Evolutionary conservation across 1,140 invertebrate genomes (phyloP).

Genomic region (Drosophila ironensis): DNA sequence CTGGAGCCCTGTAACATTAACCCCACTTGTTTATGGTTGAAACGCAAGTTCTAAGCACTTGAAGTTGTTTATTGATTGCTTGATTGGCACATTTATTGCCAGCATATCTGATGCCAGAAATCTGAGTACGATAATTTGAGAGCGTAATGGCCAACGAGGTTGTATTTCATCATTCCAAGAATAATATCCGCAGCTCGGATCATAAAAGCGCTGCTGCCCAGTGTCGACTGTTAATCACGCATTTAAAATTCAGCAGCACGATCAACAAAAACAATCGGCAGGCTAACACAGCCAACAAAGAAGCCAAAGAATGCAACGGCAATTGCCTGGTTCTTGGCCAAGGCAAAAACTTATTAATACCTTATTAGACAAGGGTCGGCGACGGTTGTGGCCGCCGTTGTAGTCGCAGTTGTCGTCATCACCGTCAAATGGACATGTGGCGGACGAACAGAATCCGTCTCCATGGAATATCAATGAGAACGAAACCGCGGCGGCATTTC

Average conservation of each 20-base stretch:
- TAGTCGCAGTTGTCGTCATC: background rate
- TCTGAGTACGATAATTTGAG: background rate
- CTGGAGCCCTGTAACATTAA: no score
- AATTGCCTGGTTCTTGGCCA: constrained; percentile 48
- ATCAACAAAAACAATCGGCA: constrained; percentile 16
- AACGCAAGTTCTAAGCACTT: background rate
- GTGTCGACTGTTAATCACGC: constrained; percentile 35
- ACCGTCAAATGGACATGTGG: background rate
- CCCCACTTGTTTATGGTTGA: no score
- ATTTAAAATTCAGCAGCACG: constrained; percentile 58
- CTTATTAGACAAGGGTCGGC: constrained; percentile 68
- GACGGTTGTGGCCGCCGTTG: no score
- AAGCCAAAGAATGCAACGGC: constrained; percentile 59
- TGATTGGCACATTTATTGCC: background rate
- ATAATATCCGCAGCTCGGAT: background rate
- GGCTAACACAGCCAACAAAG: constrained; percentile 25
- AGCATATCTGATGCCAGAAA: background rate
- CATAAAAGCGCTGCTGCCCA: constrained; percentile 12
- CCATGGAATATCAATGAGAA: constrained; percentile 66
- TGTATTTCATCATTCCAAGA: constrained; percentile 3
- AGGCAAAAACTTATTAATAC: constrained; percentile 71
- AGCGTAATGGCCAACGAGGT: background rate
- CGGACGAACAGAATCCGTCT: background rate
- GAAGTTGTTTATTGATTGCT: background rate
- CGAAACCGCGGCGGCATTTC: constrained; percentile 52